Base-by-base conservation (phyloP, 2,113 vertebrate species). In the Megaleporinus macrocephalus region DNA sequence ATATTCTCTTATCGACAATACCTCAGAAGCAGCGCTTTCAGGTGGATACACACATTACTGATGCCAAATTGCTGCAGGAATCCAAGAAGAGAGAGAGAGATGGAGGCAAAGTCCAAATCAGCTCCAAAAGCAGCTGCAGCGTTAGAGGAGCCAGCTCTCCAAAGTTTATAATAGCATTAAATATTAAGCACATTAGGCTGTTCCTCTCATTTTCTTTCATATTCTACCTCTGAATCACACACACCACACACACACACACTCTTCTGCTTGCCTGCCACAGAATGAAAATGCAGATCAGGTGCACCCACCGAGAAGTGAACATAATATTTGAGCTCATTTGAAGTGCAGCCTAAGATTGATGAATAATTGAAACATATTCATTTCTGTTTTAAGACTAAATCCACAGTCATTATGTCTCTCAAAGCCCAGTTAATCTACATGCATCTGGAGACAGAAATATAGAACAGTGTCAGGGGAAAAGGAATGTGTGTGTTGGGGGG, bases 211-310 rank as follows among this genome's bases (percentile, higher is more conserved):
- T 16, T 16, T 33, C 15, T 20, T 29, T 9, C 29, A 33, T 27
- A 65, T 6, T 20, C 29, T 10, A 29, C 3, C 4, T 47, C 22
- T 36, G 10, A 29, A 20, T 30, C 61, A 66, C 61, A 53, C 76
- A 30, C 62, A 66, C 61, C 73, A 33, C 51, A 75, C 72, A 74
- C n/a, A 29, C 49, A 55, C 22, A 55, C n/a, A 51, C 26, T 22
- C n/a, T 44, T 44, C 41, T 44, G 41, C 41, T 3, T 66, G 26
- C 29, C 27, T 66, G 65, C 11, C 65, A 22, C 33, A 33, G 22
- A 36, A 36, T 36, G 65, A 68, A 41, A 36, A 68, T 22, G 18
- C 65, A 68, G 18, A 20, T 36, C 27, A 68, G 63, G 63, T 68
- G 16, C 22, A 7, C 30, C 22, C 11, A 11, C 20, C 18, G 36